These are phyloP conservation scores for Sinelater perroti DNA, from an alignment of 2,888 invertebrate genomes.

Conservation along the genomic window DNA sequence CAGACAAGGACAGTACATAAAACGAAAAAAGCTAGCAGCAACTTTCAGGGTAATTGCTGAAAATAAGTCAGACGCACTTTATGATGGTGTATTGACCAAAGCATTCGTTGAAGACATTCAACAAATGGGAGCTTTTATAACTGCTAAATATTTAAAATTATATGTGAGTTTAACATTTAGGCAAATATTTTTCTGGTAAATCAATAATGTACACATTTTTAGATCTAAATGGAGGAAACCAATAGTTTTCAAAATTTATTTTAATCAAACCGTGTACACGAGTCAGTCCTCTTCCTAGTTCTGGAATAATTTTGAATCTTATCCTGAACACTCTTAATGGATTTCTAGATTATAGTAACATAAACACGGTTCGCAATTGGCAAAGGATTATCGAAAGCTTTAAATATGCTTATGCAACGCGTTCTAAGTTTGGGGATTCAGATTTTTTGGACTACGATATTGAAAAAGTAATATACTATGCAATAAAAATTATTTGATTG, in stretches of 20 bases:
- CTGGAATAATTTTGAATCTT: conserved; percentile 82
- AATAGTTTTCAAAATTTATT: conserved; percentile 65
- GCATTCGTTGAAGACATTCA: conserved; percentile 54
- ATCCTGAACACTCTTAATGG: conserved; percentile 81
- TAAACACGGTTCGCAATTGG: conserved; percentile 64
- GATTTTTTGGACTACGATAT: conserved; percentile 68
- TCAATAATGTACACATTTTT: no score
- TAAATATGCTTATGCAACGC: conserved; percentile 89
- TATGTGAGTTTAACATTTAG: conserved; percentile 68
- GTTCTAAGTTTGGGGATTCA: conserved; percentile 85
- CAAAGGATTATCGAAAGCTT: conserved; percentile 88
- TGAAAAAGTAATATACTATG: conserved; percentile 69
- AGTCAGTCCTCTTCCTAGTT: conserved; percentile 84
- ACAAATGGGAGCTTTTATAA: conserved; percentile 77
- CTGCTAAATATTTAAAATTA: conserved; percentile 75
- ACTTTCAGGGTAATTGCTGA: conserved; percentile 65
- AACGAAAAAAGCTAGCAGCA: conserved; percentile 61
- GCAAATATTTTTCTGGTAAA: no score
- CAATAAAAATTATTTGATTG: no score
- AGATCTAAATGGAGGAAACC: conserved; percentile 75
- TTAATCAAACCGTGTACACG: conserved; percentile 75
- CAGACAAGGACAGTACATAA: conserved; percentile 58
- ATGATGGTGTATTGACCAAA: conserved; percentile 65
- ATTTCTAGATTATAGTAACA: conserved; percentile 55
- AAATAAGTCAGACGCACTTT: conserved; percentile 65